A percentile compares a stretch with the other conserved stretches of the same genome.
These are phyloP conservation scores for Drosophila buzzatii DNA, from an alignment of 2,888 invertebrate species.

Conservation along the genomic window DNA sequence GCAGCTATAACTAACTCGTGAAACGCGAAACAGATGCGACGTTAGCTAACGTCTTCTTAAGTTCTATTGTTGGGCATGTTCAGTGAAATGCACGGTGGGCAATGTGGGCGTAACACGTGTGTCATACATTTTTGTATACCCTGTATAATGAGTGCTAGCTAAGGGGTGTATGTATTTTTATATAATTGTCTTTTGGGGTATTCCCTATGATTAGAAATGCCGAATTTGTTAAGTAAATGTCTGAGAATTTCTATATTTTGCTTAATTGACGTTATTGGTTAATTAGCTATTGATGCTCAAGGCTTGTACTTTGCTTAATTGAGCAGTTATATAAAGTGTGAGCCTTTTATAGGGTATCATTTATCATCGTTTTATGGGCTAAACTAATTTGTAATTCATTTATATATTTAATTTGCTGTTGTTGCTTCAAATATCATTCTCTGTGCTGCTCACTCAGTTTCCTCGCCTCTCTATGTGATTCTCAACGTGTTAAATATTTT, in stretches of 20 bases:
- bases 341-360: neutral
- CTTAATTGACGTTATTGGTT: neutral
- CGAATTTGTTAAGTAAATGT: too few species aligned
- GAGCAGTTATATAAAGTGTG: neutral
- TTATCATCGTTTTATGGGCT: neutral
- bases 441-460: neutral
- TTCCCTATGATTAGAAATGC: neutral
- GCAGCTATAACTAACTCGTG: constrained; percentile 24
- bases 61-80: constrained; percentile 7
- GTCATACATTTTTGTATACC: neutral
- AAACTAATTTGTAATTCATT: too few species aligned
- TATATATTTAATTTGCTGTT: neutral
- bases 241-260: neutral
- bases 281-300: too few species aligned
- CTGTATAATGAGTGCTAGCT: neutral
- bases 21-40: constrained; percentile 51
- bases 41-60: neutral
- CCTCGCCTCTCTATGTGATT: neutral
- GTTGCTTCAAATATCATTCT: neutral
- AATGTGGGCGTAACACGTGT: neutral
- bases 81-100: neutral
- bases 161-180: neutral
- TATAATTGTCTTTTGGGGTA: neutral
- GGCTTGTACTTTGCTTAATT: too few species aligned
- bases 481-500: neutral